Evolutionary conservation across 1,140 invertebrate genomes (phyloP), one percentile per base, ranked within the genome.

Genomic region (Cecropterus lyciades): DNA sequence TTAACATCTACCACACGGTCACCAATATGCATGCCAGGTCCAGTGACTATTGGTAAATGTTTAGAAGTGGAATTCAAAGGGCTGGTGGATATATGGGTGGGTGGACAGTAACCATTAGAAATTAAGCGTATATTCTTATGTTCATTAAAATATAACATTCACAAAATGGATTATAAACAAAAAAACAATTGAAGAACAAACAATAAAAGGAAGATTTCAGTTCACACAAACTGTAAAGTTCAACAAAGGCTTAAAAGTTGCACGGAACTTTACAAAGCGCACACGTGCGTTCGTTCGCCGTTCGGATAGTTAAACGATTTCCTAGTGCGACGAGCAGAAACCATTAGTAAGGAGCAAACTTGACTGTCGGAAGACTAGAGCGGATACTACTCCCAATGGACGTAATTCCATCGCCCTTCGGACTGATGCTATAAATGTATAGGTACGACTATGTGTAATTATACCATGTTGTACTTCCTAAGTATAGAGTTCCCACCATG

Each of bases 271-370:
- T 57, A 45, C 55, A 45, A 57, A 45, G 40, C 17, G 40, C 20
- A 24, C 55, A 45, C 55, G 55, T 57, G 55, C 55, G 55, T 57
- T 45, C 40, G 37, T 24, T 24, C 42, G 55, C 14, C 20, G 40
- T 45, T 57, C 55, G 55, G 40, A 57, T 57, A 30, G 55, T 45
- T 45, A 57, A 57, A 57, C 55, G 55, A 57, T 57, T 57, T 45
- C 53, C 40, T 57, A 45, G 40, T 43, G 40, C 53, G 53, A 45
- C 40, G 53, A 57, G 53, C 53, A 52, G 48, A 52, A 63, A 16
- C 60, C 60, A 63, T 63, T 52, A 63, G 60, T 42, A 52, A 52
- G 13, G 33, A 63, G 60, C 60, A 52, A 63, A 51, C 37, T 37
- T 30, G 14, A 24, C 49, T 16, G 33, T 60, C 45, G 17, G 14